Conservation (phyloP, 35 echinoderm and acorn worm genomes). For the Heliocidaris tuberculata region DNA sequence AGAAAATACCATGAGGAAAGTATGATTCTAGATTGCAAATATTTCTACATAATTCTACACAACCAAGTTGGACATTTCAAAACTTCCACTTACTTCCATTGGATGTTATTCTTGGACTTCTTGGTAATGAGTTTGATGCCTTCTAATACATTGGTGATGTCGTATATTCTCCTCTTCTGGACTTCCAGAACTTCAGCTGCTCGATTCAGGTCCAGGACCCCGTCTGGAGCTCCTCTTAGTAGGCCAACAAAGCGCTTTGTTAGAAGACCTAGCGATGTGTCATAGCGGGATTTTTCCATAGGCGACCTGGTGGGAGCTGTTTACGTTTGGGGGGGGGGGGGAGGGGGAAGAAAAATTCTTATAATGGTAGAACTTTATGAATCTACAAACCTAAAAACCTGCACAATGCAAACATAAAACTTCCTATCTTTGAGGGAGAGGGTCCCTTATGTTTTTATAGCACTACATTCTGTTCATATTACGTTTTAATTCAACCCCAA, state of each 20-base stretch:
- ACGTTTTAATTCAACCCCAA: too few relatives aligned
- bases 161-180: slow-evolving; percentile 94
- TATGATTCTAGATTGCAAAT: too few relatives aligned
- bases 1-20: too few relatives aligned
- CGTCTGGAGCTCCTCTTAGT: slow-evolving; percentile 84
- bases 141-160: slow-evolving; percentile 98
- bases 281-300: slow-evolving; percentile 91
- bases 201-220: slow-evolving; percentile 87
- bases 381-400: neutral
- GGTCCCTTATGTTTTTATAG: too few relatives aligned
- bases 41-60: too few relatives aligned
- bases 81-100: slow-evolving; percentile 93
- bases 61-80: neutral
- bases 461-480: too few relatives aligned
- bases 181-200: slow-evolving; percentile 90
- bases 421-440: too few relatives aligned
- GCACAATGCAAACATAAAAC: neutral
- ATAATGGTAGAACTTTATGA: neutral
- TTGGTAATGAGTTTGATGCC: slow-evolving; percentile 98
- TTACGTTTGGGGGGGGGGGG: neutral
- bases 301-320: slow-evolving; percentile 75
- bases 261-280: slow-evolving; percentile 95
- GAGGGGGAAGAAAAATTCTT: neutral
- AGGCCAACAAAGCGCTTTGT: slow-evolving; percentile 95
- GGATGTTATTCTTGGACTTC: slow-evolving; percentile 98